Evolutionary conservation across 2,888 invertebrate genomes (phyloP).

Genomic region (Cheiracanthium punctorium): DNA sequence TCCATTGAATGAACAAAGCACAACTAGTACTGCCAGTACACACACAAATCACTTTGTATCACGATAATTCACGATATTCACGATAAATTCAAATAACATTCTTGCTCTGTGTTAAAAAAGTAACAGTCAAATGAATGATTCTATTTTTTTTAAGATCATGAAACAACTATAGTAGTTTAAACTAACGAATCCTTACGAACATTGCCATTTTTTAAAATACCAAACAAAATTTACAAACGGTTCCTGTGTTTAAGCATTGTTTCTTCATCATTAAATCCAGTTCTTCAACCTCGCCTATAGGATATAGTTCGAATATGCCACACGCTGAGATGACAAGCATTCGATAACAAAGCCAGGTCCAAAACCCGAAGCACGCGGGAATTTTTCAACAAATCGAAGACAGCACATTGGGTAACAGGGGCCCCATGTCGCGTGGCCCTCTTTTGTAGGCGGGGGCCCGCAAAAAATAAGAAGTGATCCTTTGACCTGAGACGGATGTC

Average conservation of each 20-base stretch:
- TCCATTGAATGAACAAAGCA: too few relatives aligned
- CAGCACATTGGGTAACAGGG: conserved; percentile 16
- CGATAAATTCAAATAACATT: too few relatives aligned
- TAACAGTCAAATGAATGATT: too few relatives aligned
- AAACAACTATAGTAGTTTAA: too few relatives aligned
- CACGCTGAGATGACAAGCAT: conserved; percentile 59
- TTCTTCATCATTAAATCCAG: background rate
- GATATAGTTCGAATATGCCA: conserved; percentile 11
- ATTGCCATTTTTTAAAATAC: too few relatives aligned
- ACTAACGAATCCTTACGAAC: too few relatives aligned
- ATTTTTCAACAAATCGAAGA: conserved; percentile 57
- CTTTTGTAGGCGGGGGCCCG: background rate
- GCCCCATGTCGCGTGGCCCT: conserved; percentile 58
- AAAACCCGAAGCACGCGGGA: conserved; percentile 31
- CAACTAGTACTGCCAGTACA: too few relatives aligned
- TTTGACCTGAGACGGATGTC: conserved; percentile 44
- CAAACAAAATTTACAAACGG: background rate
- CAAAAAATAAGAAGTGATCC: background rate
- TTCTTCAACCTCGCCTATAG: conserved; percentile 20
- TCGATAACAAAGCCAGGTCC: conserved; percentile 40
- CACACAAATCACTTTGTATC: too few relatives aligned
- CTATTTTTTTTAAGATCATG: too few relatives aligned
- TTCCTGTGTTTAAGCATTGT: background rate
- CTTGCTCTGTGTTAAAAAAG: too few relatives aligned
- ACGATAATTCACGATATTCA: too few relatives aligned